A percentile compares a stretch with the other conserved stretches of the same genome.
Evolutionary conservation across 2,797 vertebrate species (phyloP).

Genomic region (Phrynocephalus forsythii): DNA sequence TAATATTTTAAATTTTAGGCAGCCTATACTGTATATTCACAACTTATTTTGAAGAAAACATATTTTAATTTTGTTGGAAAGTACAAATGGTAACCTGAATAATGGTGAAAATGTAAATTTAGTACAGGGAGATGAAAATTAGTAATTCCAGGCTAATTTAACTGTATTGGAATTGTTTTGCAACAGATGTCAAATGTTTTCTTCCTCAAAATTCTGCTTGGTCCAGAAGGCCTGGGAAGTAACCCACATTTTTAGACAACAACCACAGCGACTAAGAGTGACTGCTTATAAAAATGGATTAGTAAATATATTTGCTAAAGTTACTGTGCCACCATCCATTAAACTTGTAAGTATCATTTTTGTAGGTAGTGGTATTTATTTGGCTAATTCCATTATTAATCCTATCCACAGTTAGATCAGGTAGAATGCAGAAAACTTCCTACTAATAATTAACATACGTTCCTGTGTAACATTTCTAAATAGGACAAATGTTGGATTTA

Average conservation of each 20-base stretch:
- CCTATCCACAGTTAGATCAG: not conserved
- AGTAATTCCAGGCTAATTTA: conserved; percentile 25
- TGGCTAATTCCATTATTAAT: not conserved
- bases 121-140: not conserved
- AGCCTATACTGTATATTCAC: not conserved
- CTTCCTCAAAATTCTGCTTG: conserved; percentile 56
- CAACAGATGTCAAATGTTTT: conserved; percentile 49
- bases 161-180: conserved; percentile 40
- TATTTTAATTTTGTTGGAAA: not conserved
- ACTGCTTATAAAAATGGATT: conserved; percentile 72
- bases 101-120: conserved; percentile 10
- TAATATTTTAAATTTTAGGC: not conserved
- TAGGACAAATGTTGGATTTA: not conserved
- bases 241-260: conserved; percentile 66
- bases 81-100: not conserved
- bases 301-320: conserved; percentile 60
- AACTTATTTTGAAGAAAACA: not conserved
- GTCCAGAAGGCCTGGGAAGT: conserved; percentile 40
- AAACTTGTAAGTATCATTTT: conserved; percentile 59
- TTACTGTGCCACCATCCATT: conserved; percentile 60
- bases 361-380: conserved; percentile 23
- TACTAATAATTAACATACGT: not conserved
- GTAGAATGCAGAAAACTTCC: not conserved
- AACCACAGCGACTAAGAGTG: conserved; percentile 70
- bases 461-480: not conserved